These are phyloP conservation scores for Vulpes lagopus DNA, from an alignment of 2,113 vertebrate species.

Conservation along the genomic window DNA sequence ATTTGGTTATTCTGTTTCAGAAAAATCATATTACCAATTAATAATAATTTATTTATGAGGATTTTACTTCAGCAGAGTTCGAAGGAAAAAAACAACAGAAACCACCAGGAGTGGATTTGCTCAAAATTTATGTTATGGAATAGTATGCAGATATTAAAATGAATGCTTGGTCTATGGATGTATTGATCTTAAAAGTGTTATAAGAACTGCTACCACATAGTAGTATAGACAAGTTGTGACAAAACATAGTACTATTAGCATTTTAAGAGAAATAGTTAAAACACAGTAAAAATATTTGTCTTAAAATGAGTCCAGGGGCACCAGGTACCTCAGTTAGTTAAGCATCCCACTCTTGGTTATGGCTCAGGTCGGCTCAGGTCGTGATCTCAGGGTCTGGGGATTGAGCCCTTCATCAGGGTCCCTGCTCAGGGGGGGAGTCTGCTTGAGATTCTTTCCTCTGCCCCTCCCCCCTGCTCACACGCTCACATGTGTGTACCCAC, in stretches of 20 bases:
- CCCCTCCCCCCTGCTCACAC: background rate
- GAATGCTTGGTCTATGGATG: background rate
- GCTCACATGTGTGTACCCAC: too few species aligned
- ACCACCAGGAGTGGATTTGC: background rate
- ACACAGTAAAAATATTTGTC: background rate
- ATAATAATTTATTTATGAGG: background rate
- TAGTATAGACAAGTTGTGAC: background rate
- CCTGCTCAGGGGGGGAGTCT: background rate
- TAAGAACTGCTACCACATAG: background rate
- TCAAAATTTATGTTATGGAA: background rate
- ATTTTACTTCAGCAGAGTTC: background rate
- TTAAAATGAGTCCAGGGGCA: background rate
- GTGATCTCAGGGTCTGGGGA: background rate
- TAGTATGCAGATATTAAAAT: background rate
- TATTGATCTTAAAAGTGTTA: background rate
- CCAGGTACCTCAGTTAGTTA: too few species aligned
- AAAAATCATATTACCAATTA: background rate
- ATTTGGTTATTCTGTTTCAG: background rate
- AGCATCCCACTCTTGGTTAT: background rate
- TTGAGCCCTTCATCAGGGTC: too few species aligned
- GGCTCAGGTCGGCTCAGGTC: background rate
- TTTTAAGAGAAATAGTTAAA: constrained; percentile 31
- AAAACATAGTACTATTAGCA: background rate
- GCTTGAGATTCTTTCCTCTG: background rate
- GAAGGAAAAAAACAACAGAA: background rate